Evolutionary conservation across 2,113 vertebrate species (phyloP), one percentile per base, ranked within the genome.

Genomic region (Athene noctua): DNA sequence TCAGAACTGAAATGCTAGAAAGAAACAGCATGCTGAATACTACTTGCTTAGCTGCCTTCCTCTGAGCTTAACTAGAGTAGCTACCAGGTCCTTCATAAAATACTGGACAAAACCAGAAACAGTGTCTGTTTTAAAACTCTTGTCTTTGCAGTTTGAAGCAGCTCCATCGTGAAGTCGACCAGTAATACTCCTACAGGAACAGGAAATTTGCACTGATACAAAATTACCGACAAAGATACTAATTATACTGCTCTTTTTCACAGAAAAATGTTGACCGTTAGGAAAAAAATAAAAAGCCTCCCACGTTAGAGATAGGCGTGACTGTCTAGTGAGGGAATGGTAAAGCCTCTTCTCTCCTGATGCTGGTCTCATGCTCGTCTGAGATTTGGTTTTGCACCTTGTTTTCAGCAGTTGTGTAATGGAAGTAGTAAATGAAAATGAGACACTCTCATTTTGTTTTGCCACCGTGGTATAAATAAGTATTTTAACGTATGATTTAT

Each of bases 1-100:
- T 88, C 10, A 34, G 94, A 95, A 96, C 94, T 96, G 59, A 89
- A 94, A 93, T 12, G 74, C 70, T 58, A 7, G 54, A 27, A 78
- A 92, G 66, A 93, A 96, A 11, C 54, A 92, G 79, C 34, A 15
- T 80, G 79, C 96, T 97, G 96, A 97, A 78, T 68, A 96, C 94
- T 72, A 47, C 86, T 59, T 94, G 85, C 94, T 96, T 57, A 55
- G 80, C 32, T 95, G 85, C 66, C 80, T 70, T 71, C 70, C 86
- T 57, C 4, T 8, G 22, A 88, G 62, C 57, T 49, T 66, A 91
- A 80, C 74, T 59, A 16, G 18, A 32, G 26, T 65, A 94, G 80
- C 78, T 95, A 91, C 81, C 61, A 65, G 46, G 46, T 49, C 86
- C 92, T 63, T 34, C 15, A 5, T 20, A 81, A 88, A 92, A 57